These are phyloP conservation scores for Oscheius sp. DNA, from an alignment of 1,140 invertebrate genomes.

Conservation along the genomic window DNA sequence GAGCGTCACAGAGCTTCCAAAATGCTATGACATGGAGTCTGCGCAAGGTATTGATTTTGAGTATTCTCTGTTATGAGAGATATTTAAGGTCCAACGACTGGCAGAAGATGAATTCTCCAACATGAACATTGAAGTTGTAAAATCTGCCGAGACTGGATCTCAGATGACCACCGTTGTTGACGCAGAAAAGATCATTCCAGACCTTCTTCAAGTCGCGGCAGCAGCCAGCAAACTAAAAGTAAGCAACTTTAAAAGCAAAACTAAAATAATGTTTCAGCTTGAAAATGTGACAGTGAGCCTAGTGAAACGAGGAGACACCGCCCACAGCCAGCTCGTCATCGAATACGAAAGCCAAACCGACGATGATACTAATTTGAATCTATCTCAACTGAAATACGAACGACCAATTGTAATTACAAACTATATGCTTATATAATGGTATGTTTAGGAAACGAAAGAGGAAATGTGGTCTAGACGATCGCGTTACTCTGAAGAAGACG, in stretches of 20 bases:
- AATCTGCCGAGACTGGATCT: conserved; percentile 15
- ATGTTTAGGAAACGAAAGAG: conserved; percentile 12
- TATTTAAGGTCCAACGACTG: conserved; percentile 9
- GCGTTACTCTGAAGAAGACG: conserved; percentile 19
- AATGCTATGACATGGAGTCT: conserved; percentile 40
- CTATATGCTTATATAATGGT: background rate
- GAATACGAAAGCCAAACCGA: conserved; percentile 34
- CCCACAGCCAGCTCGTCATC: conserved; percentile 34
- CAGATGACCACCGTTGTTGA: conserved; percentile 29
- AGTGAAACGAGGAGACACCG: conserved; percentile 20
- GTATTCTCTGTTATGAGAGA: background rate
- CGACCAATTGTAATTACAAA: conserved; percentile 13
- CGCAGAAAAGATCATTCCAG: conserved; percentile 29
- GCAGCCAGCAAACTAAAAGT: conserved; percentile 37
- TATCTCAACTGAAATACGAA: conserved; percentile 23
- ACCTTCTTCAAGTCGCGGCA: conserved; percentile 34
- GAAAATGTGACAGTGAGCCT: conserved; percentile 32
- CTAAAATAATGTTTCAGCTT: conserved; percentile 3
- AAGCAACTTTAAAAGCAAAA: background rate
- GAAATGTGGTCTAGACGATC: conserved; percentile 27
- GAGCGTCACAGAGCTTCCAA: conserved; percentile 29
- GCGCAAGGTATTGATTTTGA: conserved; percentile 20
- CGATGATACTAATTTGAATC: conserved; percentile 25
- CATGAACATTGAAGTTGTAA: conserved; percentile 22
- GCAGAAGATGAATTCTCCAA: conserved; percentile 25